phyloP scores from a whole-genome alignment of 2,888 invertebrate species.

The Seira sanloemensis region DNA sequence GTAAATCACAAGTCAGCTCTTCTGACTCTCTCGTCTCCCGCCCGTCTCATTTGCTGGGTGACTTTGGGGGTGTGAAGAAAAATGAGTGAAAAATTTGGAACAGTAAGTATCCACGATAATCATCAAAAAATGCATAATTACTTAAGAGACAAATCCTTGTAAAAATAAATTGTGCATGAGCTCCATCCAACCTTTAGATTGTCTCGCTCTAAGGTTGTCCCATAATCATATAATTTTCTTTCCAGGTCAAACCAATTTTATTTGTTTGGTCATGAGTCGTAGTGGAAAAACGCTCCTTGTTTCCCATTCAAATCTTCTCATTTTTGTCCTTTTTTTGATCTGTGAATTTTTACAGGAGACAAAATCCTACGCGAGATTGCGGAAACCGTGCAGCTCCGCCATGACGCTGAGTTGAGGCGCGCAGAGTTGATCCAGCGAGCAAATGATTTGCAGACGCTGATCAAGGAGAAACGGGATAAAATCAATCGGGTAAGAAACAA shows the following conservation, averaged over 20 bases:
- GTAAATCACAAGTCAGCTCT: constrained; percentile 26
- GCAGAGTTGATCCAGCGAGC: constrained; percentile 73
- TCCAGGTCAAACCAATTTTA: constrained; percentile 44
- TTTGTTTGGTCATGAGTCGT: constrained; percentile 48
- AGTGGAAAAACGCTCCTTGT: no score
- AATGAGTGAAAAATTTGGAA: background rate
- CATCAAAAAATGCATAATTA: no score
- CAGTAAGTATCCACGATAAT: constrained; percentile 40
- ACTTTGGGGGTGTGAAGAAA: background rate
- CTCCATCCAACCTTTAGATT: no score
- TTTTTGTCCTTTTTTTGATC: background rate
- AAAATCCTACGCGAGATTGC: constrained; percentile 73
- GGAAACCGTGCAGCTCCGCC: constrained; percentile 73
- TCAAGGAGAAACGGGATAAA: constrained; percentile 74
- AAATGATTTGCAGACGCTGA: constrained; percentile 73
- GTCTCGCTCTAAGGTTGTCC: constrained; percentile 26
- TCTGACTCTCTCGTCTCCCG: background rate
- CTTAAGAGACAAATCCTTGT: background rate
- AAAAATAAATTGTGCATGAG: no score
- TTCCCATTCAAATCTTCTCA: background rate
- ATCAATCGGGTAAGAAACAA: constrained; percentile 72
- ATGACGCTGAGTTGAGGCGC: constrained; percentile 73
- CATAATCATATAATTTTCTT: background rate
- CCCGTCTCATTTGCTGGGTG: no score
- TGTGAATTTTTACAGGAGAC: constrained; percentile 71